These are phyloP conservation scores for Chiloscyllium punctatum DNA, from an alignment of 2,797 vertebrate species.

Conservation along the genomic window DNA sequence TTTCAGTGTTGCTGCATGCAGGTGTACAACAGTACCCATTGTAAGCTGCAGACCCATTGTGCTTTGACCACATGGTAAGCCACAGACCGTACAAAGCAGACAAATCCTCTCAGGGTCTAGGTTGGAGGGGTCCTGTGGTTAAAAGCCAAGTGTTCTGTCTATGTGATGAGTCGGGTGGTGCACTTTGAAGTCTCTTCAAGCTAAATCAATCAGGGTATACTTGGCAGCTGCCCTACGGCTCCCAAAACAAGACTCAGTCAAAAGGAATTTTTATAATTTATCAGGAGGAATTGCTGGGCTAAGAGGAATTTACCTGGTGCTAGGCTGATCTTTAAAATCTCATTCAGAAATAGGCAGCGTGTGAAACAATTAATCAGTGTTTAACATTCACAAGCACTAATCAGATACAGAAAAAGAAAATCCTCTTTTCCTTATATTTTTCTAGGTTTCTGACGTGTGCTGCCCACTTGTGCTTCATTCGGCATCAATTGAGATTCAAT, in stretches of 20 bases:
- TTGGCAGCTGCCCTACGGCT: constrained; percentile 62
- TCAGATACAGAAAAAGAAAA: not conserved
- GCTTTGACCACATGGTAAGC: not conserved
- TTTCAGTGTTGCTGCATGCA: not conserved
- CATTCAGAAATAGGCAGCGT: not conserved
- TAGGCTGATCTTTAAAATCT: not conserved
- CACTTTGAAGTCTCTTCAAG: constrained; percentile 34
- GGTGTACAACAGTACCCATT: not conserved
- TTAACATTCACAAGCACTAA: not conserved
- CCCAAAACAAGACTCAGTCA: constrained; percentile 57
- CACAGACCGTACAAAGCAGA: not conserved
- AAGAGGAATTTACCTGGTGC: constrained; percentile 34
- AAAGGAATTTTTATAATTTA: constrained; percentile 44
- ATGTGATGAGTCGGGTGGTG: constrained; percentile 10
- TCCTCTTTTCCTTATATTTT: not conserved
- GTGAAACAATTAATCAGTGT: not conserved
- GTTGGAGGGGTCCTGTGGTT: not conserved
- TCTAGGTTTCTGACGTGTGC: not conserved
- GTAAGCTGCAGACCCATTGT: not conserved
- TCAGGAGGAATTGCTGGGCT: constrained; percentile 31
- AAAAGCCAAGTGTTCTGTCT: constrained; percentile 24
- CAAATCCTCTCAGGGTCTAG: constrained; percentile 22
- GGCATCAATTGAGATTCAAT: not conserved
- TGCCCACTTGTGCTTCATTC: not conserved
- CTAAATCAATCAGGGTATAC: constrained; percentile 35